These are phyloP conservation scores for Euzetes globulus DNA, from an alignment of 2,888 invertebrate species.

Conservation along the genomic window DNA sequence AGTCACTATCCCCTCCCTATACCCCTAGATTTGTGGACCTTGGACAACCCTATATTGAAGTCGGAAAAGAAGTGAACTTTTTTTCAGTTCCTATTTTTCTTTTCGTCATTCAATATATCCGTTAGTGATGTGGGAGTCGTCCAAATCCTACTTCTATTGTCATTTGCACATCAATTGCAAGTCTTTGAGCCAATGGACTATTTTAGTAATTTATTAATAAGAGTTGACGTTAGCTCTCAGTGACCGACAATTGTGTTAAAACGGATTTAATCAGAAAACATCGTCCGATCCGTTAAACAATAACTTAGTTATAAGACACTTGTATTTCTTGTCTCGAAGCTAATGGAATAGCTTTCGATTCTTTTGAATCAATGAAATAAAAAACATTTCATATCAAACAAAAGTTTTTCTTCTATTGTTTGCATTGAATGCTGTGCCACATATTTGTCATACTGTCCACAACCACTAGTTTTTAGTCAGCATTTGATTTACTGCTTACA, in stretches of 20 bases:
- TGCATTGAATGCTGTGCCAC: too few relatives aligned
- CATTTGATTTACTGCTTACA: too few relatives aligned
- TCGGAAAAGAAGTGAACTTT: too few relatives aligned
- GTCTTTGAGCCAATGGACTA: not conserved
- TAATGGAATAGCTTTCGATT: not conserved
- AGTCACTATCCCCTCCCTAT: too few relatives aligned
- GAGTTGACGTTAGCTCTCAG: not conserved
- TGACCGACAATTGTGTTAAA: not conserved
- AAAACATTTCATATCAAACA: slow-evolving; percentile 2
- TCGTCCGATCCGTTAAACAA: not conserved
- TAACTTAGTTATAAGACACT: not conserved
- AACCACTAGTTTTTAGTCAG: too few relatives aligned
- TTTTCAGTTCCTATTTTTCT: not conserved
- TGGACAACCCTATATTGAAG: too few relatives aligned
- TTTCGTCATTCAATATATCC: not conserved
- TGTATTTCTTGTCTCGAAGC: too few relatives aligned
- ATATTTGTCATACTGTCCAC: too few relatives aligned
- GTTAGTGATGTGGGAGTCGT: not conserved
- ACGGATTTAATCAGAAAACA: not conserved
- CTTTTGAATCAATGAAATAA: not conserved
- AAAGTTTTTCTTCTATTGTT: not conserved
- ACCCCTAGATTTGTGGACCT: too few relatives aligned
- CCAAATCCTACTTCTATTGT: not conserved
- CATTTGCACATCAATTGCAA: not conserved
- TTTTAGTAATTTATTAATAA: not conserved